These are phyloP conservation scores for Tetramorium simillimum DNA, from an alignment of 1,140 invertebrate genomes.

Conservation along the genomic window DNA sequence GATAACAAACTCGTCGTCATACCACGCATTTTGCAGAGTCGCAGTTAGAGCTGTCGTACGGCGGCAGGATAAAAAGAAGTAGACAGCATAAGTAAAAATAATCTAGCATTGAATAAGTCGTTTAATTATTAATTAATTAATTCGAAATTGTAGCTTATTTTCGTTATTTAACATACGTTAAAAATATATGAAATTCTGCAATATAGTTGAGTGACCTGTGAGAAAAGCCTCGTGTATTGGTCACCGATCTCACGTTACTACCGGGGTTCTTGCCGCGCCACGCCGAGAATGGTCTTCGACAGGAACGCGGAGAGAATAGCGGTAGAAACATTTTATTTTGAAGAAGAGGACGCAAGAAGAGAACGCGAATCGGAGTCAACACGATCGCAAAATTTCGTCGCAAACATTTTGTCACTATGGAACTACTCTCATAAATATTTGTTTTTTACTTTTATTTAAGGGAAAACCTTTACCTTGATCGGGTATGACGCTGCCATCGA, in stretches of 20 bases:
- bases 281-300: constrained; percentile 69
- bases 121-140: background rate
- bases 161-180: background rate
- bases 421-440: background rate
- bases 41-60: constrained; percentile 86
- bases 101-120: background rate
- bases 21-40: constrained; percentile 86
- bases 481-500: constrained; percentile 69
- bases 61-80: constrained; percentile 14
- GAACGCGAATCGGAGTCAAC: background rate
- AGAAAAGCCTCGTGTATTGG: constrained; percentile 22
- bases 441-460: background rate
- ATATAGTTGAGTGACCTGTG: constrained; percentile 66
- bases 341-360: background rate
- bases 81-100: constrained; percentile 11
- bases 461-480: constrained; percentile 78
- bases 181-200: background rate
- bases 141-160: background rate
- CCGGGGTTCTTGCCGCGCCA: constrained; percentile 70
- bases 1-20: constrained; percentile 87
- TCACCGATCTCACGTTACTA: constrained; percentile 61
- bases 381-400: background rate
- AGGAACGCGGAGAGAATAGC: background rate
- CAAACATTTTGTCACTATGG: background rate
- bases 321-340: constrained; percentile 14